Evolutionary conservation across 2,797 vertebrate species (phyloP), one percentile per base, ranked within the genome.

Genomic region (Coracias cyanogaster): DNA sequence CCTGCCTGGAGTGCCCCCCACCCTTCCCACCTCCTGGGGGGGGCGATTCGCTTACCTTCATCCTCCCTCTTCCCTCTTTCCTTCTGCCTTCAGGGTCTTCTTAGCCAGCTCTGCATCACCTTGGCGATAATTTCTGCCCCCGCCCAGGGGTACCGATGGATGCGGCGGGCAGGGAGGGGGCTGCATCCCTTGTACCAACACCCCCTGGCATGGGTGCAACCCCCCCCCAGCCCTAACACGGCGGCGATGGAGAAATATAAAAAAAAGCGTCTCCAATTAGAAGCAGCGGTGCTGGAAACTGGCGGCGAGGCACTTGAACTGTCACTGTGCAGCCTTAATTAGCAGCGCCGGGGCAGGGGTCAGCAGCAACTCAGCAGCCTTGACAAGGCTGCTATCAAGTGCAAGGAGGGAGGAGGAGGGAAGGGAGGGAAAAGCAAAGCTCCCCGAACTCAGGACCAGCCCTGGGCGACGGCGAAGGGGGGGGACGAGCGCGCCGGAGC

Each of bases 301-400:
- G 95, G 96, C 97, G 96, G 98, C 96, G 79, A 98, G 97, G 98
- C 98, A 98, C 99, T 99, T 98, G 98, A 99, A 99, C 98, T 98
- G 98, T 99, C 98, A 98, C 98, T 98, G 98, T 96, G 98, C 98
- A 98, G 98, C 98, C 98, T 99, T 99, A 99, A 99, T 99, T 99
- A 99, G 99, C 97, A 97, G 98, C 98, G 97, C 93, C 86, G 89
- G 99, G 98, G 99, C 97, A 99, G 98, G 98, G 99, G 99, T 99
- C 98, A 97, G 97, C 98, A 95, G 97, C 98, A 98, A 98, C 98
- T 98, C 98, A 97, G 96, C 98, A 95, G 98, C 97, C 98, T 95
- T 97, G 98, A 99, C 98, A 98, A 98, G 98, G 97, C 97, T 97
- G 98, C 98, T 98, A 98, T 98, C 98, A 98, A 98, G 98, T 98